phyloP scores from a whole-genome alignment of 2,113 vertebrate species.

The Astur gentilis region DNA sequence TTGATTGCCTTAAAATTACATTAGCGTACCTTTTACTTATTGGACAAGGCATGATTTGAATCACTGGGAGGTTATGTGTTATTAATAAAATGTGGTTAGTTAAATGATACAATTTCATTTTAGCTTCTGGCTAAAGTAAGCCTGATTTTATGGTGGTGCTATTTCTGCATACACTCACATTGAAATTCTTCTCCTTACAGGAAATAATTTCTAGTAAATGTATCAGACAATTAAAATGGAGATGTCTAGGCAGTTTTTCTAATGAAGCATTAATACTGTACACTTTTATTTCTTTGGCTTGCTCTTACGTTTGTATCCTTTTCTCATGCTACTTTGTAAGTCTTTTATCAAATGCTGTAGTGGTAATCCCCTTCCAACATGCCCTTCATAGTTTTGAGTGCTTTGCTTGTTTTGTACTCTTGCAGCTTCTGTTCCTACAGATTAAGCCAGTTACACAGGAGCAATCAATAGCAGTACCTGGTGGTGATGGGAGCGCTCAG shows the following conservation, averaged over 20 bases:
- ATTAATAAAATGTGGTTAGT: neutral
- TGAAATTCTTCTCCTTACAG: neutral
- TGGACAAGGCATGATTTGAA: neutral
- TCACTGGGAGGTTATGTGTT: neutral
- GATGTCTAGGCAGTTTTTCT: neutral
- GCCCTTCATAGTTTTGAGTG: neutral
- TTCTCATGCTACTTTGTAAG: neutral
- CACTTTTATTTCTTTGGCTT: neutral
- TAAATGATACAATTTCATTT: neutral
- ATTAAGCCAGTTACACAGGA: neutral
- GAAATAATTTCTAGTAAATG: neutral
- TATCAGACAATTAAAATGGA: neutral
- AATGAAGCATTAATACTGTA: neutral
- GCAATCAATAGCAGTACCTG: neutral
- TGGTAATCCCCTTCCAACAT: neutral
- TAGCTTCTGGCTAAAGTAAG: neutral
- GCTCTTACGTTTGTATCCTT: neutral
- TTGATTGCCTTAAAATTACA: neutral
- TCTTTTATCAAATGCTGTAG: neutral
- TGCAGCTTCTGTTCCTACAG: neutral
- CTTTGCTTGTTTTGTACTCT: neutral
- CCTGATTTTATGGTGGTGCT: neutral
- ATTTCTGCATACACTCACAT: neutral
- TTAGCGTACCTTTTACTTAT: neutral
- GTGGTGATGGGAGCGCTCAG: neutral